These are phyloP conservation scores for Balaeniceps rex DNA, from an alignment of 2,113 vertebrate genomes.

Conservation along the genomic window DNA sequence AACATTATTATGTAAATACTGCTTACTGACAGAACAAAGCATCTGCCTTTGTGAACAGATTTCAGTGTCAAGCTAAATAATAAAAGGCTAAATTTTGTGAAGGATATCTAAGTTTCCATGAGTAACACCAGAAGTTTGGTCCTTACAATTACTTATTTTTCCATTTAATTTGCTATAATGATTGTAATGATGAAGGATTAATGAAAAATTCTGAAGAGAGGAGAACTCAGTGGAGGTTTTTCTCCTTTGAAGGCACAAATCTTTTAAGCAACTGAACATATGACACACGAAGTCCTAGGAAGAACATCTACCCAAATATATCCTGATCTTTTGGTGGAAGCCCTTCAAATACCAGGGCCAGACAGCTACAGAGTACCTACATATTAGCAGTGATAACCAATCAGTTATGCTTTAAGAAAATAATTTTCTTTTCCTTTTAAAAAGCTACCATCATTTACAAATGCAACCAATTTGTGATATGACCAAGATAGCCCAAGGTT, in stretches of 20 bases:
- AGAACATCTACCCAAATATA: background rate
- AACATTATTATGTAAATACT: background rate
- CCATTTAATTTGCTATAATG: background rate
- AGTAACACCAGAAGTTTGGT: background rate
- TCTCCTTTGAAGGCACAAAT: background rate
- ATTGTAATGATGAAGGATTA: background rate
- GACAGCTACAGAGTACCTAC: background rate
- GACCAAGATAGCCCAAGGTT: background rate
- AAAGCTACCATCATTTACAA: background rate
- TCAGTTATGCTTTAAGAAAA: background rate
- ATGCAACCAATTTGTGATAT: background rate
- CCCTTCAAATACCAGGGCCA: background rate
- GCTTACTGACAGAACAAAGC: background rate
- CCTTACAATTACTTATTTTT: background rate
- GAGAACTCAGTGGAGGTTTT: background rate
- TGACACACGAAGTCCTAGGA: background rate
- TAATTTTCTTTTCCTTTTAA: background rate
- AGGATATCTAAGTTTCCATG: background rate
- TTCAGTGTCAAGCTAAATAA: background rate
- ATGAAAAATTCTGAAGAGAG: background rate
- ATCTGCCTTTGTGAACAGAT: background rate
- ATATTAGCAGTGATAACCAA: background rate
- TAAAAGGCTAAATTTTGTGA: background rate
- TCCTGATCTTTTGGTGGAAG: background rate
- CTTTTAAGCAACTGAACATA: background rate